phyloP scores from a whole-genome alignment of 2,113 vertebrate species.

The Atlantisia rogersi region DNA sequence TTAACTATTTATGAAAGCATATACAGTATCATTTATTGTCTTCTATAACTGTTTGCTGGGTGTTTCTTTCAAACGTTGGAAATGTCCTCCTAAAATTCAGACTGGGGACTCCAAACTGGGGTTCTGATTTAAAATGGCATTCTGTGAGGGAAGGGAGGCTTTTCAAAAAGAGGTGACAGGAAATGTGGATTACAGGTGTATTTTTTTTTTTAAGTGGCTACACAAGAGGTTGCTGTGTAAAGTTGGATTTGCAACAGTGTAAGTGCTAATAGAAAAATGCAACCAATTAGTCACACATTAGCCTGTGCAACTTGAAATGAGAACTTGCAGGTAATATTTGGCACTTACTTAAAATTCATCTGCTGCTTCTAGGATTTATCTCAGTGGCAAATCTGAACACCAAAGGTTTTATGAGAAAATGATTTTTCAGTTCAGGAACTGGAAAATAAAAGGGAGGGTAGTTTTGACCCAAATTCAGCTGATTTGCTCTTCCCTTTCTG shows the following conservation, averaged over 20 bases:
- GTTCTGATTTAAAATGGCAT: not conserved
- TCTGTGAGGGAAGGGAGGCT: not conserved
- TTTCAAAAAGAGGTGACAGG: not conserved
- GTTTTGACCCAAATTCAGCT: not conserved
- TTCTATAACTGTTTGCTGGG: not conserved
- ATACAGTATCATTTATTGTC: not conserved
- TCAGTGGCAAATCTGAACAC: not conserved
- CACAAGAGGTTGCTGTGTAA: not conserved
- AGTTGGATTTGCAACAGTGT: not conserved
- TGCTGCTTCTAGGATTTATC: not conserved
- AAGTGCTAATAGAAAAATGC: not conserved
- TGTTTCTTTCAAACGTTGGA: not conserved
- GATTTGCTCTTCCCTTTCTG: not conserved
- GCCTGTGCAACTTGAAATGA: not conserved
- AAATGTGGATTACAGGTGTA: not conserved
- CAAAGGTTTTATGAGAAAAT: not conserved
- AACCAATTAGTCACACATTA: rapidly evolving
- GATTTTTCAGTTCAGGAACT: not conserved
- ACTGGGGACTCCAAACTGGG: not conserved
- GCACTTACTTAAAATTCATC: constrained; percentile 9
- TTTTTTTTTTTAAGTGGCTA: not conserved
- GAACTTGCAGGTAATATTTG: not conserved
- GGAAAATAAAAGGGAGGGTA: not conserved
- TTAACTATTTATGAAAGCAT: constrained; percentile 5
- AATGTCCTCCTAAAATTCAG: not conserved